A percentile compares a stretch with the other conserved stretches of the same genome.
Evolutionary conservation across 2,113 vertebrate genomes (phyloP).

Genomic region (Pseudonaja textilis): DNA sequence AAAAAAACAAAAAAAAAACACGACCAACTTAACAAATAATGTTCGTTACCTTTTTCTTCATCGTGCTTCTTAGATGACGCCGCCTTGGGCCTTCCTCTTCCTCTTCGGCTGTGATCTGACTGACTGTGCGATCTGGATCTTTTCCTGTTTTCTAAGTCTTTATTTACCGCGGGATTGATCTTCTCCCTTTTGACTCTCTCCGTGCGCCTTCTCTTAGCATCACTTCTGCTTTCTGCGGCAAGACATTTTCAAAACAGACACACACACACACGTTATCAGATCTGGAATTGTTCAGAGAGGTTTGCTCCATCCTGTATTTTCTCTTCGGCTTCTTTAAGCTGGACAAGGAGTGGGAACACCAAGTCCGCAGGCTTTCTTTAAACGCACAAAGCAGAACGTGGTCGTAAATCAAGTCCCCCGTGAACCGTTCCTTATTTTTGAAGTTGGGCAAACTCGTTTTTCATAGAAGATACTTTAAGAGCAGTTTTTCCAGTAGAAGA

Average conservation of each 20-base stretch:
- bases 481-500: background rate
- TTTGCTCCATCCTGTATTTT: background rate
- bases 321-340: background rate
- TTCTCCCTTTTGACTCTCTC: conserved; percentile 91
- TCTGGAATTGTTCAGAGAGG: background rate
- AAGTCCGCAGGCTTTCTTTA: background rate
- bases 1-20: background rate
- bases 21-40: background rate
- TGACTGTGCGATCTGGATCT: conserved; percentile 90
- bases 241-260: conserved; percentile 43
- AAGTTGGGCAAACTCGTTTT: background rate
- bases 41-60: conserved; percentile 89
- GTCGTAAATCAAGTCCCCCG: background rate
- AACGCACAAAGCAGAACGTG: background rate
- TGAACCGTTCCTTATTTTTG: background rate
- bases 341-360: background rate
- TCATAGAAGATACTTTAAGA: background rate
- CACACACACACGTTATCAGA: background rate
- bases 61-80: conserved; percentile 91
- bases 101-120: conserved; percentile 89
- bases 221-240: conserved; percentile 85
- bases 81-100: conserved; percentile 90
- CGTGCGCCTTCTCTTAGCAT: conserved; percentile 90
- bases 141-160: conserved; percentile 90
- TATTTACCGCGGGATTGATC: conserved; percentile 83